Base-by-base conservation (phyloP, 2,888 invertebrate species). In the Drosophila aldrichi region DNA sequence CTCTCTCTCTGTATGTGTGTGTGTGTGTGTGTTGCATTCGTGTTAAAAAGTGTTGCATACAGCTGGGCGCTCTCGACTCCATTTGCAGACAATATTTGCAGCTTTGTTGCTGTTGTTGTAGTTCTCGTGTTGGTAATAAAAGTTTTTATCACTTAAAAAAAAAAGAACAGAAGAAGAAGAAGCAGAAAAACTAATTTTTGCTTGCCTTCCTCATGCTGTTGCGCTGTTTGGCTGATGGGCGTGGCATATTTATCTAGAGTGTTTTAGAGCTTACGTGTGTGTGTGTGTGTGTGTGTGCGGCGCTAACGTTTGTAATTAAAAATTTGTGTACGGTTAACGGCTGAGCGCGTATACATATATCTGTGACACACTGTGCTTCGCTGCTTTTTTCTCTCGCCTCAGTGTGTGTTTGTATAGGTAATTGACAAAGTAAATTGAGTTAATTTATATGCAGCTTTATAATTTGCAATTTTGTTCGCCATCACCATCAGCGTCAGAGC, bases 81-180 rank as follows among this genome's bases (percentile, higher is more conserved):
- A 56, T 41, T 63, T 34, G 54, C 65, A 43, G 22, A 52, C 48
- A 52, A 49, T 18, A 58, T 56, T 38, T 51, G 40, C 46, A 41
- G 6, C 41, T 29, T 29, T 52, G 43, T 2, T 44, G 9, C 18
- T 51, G 29, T 32, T 52, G 36, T 22, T 59, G 36, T 10, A 36
- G 36, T 57, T 69, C 40, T 66, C 34, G 46, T 56, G 49, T 44
- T 62, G 57, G 62, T 67, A 69, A 82, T 88, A 87, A 81, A 82
- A 82, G 79, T 88, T 84, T 88, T 89, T 88, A 85, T 88, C 72
- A 71, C 65, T 74, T 76, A 89, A 68, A 68, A 75, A 81, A 43
- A 32, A n/a, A n/a, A n/a, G n/a, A n/a, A n/a, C 3, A 25, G 2
- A n/a, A n/a, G 1, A 9, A 46, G 7, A 16, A 18, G 18, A 12